phyloP scores from a whole-genome alignment of 2,797 vertebrate genomes.

The Numenius phaeopus region DNA sequence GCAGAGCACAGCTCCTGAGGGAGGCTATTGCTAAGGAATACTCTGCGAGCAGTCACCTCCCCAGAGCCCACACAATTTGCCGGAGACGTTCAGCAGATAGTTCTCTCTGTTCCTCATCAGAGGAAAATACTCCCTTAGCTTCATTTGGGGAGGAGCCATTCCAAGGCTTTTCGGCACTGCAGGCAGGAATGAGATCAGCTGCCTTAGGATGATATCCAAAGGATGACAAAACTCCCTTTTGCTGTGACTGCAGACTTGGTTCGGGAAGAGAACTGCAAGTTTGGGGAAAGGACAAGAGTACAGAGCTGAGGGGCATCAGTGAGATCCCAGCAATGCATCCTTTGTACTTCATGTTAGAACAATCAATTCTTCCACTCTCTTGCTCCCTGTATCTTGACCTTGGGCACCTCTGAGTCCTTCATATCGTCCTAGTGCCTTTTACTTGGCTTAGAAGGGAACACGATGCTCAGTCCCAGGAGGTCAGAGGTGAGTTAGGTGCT shows the following conservation, averaged over 20 bases:
- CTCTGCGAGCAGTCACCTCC: neutral
- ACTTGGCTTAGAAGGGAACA: fast-evolving
- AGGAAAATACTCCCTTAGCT: neutral
- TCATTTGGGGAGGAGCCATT: neutral
- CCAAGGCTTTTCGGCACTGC: neutral
- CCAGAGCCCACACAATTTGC: neutral
- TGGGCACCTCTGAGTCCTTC: neutral
- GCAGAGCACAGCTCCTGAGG: neutral
- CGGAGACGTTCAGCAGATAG: neutral
- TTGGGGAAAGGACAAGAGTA: neutral
- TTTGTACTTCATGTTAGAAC: neutral
- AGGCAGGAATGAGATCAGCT: constrained; percentile 5
- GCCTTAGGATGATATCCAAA: neutral
- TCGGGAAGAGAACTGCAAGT: neutral
- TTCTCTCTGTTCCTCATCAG: neutral
- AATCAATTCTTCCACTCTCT: neutral
- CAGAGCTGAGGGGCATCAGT: neutral
- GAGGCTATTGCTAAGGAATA: neutral
- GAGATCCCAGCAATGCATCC: fast-evolving
- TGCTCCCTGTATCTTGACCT: neutral
- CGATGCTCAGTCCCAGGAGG: neutral
- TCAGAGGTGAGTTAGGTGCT: neutral
- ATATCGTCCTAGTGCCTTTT: neutral
- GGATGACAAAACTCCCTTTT: constrained; percentile 3
- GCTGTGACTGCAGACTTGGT: neutral